Percentiles rank a stretch among this genome's conserved stretches.
Evolutionary conservation across 2,113 vertebrate genomes (phyloP).

Genomic region (Nannospalax galili): DNA sequence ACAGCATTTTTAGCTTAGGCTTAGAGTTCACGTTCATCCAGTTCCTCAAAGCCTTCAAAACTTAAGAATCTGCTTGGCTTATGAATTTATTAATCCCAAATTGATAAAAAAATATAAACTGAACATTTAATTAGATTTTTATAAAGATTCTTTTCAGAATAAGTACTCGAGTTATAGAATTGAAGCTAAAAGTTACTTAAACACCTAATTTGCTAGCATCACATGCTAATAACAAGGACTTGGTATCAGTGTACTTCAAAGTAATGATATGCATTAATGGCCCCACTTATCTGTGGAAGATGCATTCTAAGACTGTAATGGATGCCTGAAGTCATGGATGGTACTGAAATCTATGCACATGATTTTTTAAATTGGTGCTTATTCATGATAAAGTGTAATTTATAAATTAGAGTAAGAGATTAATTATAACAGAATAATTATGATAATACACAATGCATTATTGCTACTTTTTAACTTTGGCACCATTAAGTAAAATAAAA

Average conservation of each 20-base stretch:
- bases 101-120: constrained; percentile 48
- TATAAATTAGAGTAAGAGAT: neutral
- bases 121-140: constrained; percentile 2
- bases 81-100: constrained; percentile 50
- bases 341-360: neutral
- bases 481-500: neutral
- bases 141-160: constrained; percentile 33
- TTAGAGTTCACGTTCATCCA: constrained; percentile 39
- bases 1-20: constrained; percentile 29
- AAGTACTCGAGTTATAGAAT: constrained; percentile 30
- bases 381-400: neutral
- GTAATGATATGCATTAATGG: neutral
- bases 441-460: neutral
- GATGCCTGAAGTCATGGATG: neutral
- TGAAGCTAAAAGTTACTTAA: constrained; percentile 3
- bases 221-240: neutral
- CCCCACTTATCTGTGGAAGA: neutral
- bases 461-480: neutral
- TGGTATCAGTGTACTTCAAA: neutral
- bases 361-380: neutral
- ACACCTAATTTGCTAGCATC: neutral
- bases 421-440: neutral
- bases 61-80: constrained; percentile 37
- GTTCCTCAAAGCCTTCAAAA: constrained; percentile 21
- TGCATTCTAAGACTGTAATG: neutral